Base-by-base conservation (phyloP, 2,797 vertebrate species). In the Merluccius polli region DNA sequence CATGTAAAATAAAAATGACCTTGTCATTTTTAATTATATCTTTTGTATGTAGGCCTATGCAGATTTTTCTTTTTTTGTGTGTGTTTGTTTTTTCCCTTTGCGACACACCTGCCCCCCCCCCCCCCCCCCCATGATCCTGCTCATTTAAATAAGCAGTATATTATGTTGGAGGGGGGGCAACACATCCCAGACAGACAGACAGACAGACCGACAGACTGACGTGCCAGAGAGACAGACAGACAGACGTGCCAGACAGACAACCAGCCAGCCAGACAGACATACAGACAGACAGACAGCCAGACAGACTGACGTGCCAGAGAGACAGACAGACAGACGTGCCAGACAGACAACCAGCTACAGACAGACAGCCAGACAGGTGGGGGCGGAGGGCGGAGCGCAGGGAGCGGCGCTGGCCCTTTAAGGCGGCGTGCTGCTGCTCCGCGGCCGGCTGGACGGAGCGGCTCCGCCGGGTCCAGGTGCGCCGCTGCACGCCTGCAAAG, bases 381-480 rank as follows among this genome's bases (percentile, higher is more conserved):
- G 30, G 68, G 15, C 68, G 48, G 48, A 33, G 31, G 3, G 12
- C 31, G 31, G 30, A 1, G 70, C n/a, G 36, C 41, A 10, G 4
- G 24, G 21, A 10, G 15, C 65, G 74, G 21, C 44, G 33, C 89
- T 89, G 87, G 78, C 52, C 88, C 91, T 93, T 93, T 92, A 93
- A 92, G 87, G 29, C 82, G 83, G 78, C 80, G 83, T 81, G 79
- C 68, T 67, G 24, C 79, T 67, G 24, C 79, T 85, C 79, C 73
- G 74, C 8, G 52, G 59, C 59, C 59, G 59, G 12, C 1, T 65
- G 24, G 2, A 65, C 7, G 33, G 77, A 80, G 80, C 81, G 79
- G 72, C 78, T 82, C n/a, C n/a, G n/a, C n/a, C n/a, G n/a, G n/a
- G n/a, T n/a, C n/a, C n/a, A n/a, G n/a, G n/a, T n/a, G n/a, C n/a